phyloP scores from a whole-genome alignment of 2,888 invertebrate species.

The Trichogramma evanescens region DNA sequence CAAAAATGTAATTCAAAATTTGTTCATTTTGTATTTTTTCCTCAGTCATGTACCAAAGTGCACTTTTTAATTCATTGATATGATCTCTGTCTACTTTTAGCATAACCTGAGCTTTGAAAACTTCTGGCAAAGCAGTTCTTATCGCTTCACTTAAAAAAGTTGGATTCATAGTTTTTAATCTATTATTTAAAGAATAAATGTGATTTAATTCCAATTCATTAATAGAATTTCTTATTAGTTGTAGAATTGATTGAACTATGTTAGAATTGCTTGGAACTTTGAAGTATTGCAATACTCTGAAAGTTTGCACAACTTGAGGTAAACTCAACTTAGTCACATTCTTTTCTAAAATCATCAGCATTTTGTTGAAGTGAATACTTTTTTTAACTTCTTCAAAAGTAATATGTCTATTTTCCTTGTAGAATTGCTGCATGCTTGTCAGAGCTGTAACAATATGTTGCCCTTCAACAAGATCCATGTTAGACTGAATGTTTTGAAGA shows the following conservation, averaged over 20 bases:
- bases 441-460: conserved; percentile 8
- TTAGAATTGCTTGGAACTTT: conserved; percentile 8
- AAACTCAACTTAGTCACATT: conserved; percentile 6
- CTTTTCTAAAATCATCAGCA: not conserved
- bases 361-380: conserved; percentile 2
- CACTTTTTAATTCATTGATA: conserved; percentile 11
- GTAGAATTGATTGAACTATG: conserved; percentile 16
- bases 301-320: not conserved
- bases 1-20: not conserved
- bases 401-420: not conserved
- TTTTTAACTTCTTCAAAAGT: not conserved
- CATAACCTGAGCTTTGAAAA: conserved; percentile 9
- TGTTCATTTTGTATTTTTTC: not conserved
- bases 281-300: conserved; percentile 9
- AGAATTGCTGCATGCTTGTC: conserved; percentile 6
- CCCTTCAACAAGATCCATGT: conserved; percentile 11
- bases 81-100: conserved; percentile 8
- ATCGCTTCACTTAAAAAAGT: conserved; percentile 9
- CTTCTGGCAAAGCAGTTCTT: conserved; percentile 5
- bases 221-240: conserved; percentile 12
- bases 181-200: conserved; percentile 11
- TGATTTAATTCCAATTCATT: conserved; percentile 11
- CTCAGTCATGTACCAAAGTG: conserved; percentile 9
- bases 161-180: conserved; percentile 5
- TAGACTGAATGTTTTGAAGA: not conserved